These are phyloP conservation scores for Odontothrips loti DNA, from an alignment of 2,888 invertebrate genomes.

Conservation along the genomic window DNA sequence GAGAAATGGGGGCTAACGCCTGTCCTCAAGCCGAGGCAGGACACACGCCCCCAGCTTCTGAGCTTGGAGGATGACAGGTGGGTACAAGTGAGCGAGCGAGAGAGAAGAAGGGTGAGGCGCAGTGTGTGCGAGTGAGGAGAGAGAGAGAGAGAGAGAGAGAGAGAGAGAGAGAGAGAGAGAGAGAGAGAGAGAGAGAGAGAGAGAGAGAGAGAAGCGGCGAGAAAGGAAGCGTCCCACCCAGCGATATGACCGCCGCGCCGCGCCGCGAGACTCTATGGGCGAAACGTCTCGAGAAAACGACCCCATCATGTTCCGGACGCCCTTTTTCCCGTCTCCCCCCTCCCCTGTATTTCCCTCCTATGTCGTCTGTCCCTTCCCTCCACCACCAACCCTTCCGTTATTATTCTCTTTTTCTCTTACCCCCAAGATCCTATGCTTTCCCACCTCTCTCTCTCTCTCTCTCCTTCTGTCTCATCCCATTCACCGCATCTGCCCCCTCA, in stretches of 20 bases:
- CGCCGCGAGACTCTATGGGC: slow-evolving; percentile 23
- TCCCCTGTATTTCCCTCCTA: neutral
- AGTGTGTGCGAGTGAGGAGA: no score
- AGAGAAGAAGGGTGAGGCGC: neutral
- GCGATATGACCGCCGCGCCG: neutral
- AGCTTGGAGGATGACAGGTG: slow-evolving; percentile 69
- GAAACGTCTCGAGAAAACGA: slow-evolving; percentile 31
- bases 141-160: neutral
- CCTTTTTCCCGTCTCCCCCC: slow-evolving; percentile 31
- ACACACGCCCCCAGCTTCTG: slow-evolving; percentile 74
- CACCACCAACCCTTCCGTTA: slow-evolving; percentile 19
- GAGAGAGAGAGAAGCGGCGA: neutral
- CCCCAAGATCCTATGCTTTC: neutral
- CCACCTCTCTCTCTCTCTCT: slow-evolving; percentile 2
- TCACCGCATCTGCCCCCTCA: slow-evolving; percentile 12
- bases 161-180: neutral
- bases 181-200: neutral
- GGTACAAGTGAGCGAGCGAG: slow-evolving; percentile 40
- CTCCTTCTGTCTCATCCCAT: neutral
- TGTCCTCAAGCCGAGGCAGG: slow-evolving; percentile 94
- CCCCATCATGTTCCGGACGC: slow-evolving; percentile 33
- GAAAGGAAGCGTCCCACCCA: slow-evolving; percentile 25
- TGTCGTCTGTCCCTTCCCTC: neutral
- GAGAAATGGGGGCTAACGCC: slow-evolving; percentile 98
- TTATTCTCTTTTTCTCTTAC: slow-evolving; percentile 10